Evolutionary conservation across 1,140 invertebrate genomes (phyloP), one percentile per base, ranked within the genome.

Genomic region (Thrips palmi): DNA sequence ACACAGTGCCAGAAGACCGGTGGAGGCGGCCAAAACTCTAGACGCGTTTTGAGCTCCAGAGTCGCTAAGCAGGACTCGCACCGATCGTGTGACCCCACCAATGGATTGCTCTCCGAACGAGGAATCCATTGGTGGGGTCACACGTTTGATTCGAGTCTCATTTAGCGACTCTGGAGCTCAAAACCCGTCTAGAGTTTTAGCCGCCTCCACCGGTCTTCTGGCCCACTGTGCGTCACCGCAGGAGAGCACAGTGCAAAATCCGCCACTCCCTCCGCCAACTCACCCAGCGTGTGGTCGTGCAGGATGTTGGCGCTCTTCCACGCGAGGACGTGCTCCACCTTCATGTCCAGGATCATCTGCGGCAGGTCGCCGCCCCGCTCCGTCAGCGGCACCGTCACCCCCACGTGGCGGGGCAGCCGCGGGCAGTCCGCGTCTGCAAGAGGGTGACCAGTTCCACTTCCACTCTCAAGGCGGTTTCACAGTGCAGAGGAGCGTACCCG

Each of bases 281-380:
- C 60, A 83, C 79, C 67, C 37, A 78, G 63, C 0, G 64, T 68
- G 43, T 72, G 61, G 47, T 84, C 79, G 46, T 78, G 68, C 19
- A 85, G 54, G 19, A 83, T 55, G 30, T 72, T 64, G 6, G 71
- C 63, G 11, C 69, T 68, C 41, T 69, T 74, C 78, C 78, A 84
- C 30, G 66, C 57, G 12, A 81, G 58, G 10, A 64, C 56, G 28
- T 64, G 57, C 4, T 55, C 56, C 3, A 65, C 67, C 41, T 75
- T 63, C 11, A 81, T 54, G 54, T 85, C 81, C 0, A 79, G 56
- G 8, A 83, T 51, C 4, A 84, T 56, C 59, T 84, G 81, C 0
- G 78, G 65, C 25, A 83, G 50, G 55, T 83, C 81, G 31, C 72
- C 60, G 2, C 76, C 72, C 2, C 57, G 54, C 1, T 57, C 53